Evolutionary conservation across 92 coral and sea anemone genomes (phyloP), one percentile per base, ranked within the genome.

Genomic region (Chrysogorgia sp.): DNA sequence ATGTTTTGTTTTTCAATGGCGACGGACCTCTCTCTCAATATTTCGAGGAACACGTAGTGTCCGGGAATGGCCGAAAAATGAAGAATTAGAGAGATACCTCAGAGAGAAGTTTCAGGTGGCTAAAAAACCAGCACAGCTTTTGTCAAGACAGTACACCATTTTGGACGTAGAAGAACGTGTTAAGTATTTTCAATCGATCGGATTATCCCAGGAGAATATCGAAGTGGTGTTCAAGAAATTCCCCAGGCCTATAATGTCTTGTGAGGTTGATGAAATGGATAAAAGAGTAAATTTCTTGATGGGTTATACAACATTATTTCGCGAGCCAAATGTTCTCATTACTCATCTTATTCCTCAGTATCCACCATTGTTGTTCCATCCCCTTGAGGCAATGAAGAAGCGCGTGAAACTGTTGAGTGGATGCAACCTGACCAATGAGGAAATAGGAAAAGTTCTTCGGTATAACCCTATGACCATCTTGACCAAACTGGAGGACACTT

Each of bases 291-390:
- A 47, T 14, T 69, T 69, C 55, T 69, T 69, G 10, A 25, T 41
- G 1, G 76, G 59, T 24, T 69, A 69, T 35, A 69, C 76, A 69
- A 45, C 59, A 23, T 40, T 25, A 26, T 69, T 69, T 45, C 29
- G 76, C 19, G 76, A 69, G n/a, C 59, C 76, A 1, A 69, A 69
- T 49, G 76, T 69, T 10, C 25, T 69, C 24, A 43, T 69, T 26
- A 13, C 76, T 58, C 76, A 69, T 29, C 76, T 69, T 14, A 69
- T 69, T 13, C 76, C 76, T 7, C 76, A 69, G 59, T 69, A 69
- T 22, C 76, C 76, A 7, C 23, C 7, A 69, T 58, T 69, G 40
- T 21, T 69, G 40, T 69, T 45, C 12, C 76, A 47, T 2, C 40
- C 59, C 1, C 9, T 69, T 13, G 76, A 69, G 0, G 60, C 34